Percentiles rank a stretch among this genome's conserved stretches.
phyloP scores from a whole-genome alignment of 2,888 invertebrate species.

The Luperina testacea region DNA sequence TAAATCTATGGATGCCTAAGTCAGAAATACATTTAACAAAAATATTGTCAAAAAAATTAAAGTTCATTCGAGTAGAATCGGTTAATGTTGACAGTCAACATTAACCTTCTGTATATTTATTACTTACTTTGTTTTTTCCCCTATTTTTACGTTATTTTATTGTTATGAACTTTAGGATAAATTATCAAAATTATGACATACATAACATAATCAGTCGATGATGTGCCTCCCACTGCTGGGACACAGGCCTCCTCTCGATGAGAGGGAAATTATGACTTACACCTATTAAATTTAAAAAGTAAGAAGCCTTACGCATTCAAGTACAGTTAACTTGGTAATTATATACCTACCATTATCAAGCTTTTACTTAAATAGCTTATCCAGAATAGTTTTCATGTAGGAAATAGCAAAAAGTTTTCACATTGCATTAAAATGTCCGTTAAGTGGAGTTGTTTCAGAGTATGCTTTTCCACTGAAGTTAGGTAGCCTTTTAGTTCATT shows the following conservation, averaged over 20 bases:
- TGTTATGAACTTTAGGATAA: not conserved
- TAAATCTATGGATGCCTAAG: not conserved
- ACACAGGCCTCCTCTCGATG: no score
- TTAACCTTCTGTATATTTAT: no score
- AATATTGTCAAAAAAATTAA: not conserved
- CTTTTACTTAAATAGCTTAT: constrained; percentile 34
- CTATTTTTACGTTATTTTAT: no score
- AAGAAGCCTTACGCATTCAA: not conserved
- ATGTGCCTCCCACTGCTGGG: no score
- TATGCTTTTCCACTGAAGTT: constrained; percentile 25
- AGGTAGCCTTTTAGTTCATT: constrained; percentile 30
- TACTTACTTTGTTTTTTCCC: no score
- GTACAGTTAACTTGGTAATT: constrained; percentile 9
- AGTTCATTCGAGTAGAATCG: not conserved
- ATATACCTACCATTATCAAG: constrained; percentile 15
- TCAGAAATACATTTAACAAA: not conserved
- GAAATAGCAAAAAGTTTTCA: constrained; percentile 40
- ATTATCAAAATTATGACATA: not conserved
- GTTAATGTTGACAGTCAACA: not conserved
- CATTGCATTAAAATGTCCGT: constrained; percentile 52
- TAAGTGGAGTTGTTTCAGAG: constrained; percentile 40
- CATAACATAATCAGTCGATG: no score
- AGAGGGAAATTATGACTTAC: not conserved
- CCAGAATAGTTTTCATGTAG: constrained; percentile 32
- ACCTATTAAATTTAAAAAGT: not conserved